Base-by-base conservation (phyloP, 2,797 vertebrate genomes). In the Sitta carolinensis region DNA sequence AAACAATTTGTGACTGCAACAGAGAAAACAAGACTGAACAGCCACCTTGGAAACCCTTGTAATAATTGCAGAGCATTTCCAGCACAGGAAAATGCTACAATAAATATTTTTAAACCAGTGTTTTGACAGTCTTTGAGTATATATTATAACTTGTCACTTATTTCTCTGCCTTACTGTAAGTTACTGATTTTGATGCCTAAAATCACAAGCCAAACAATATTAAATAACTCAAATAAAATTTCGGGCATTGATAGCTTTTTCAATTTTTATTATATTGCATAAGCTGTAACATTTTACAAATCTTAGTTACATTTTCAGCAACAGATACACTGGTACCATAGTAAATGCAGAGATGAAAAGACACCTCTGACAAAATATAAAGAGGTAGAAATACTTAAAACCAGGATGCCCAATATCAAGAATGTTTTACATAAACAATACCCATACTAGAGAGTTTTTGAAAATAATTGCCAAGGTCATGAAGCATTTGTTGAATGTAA, bases 1-100 rank as follows among this genome's bases (percentile, higher is more conserved):
- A 94, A 87, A 87, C 96, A 84, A 86, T 96, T 98, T 74, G 85
- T 92, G 50, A 97, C 97, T 6, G 32, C 86, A 45, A 95, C 97
- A 40, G 98, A 99, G 80, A 97, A 86, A 87, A 97, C 97, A 75
- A 96, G 61, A 52, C 92, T 96, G 9, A 96, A 98, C 67, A 98
- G 70, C 84, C 98, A 98, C 73, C 97, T 98, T 80, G 98, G 98
- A 77, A 96, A 98, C 38, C 50, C 89, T 40, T 98, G 98, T 77
- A 97, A 97, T 72, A 94, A 74, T 63, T 98, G 98, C 84, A 85
- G 67, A 63, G 43, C 26, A 59, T 54, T 86, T 59, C 34, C 32
- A 59, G 21, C 98, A 82, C 93, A 17, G 97, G 97, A 5, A 98
- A 64, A 22, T 97, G 93, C 82, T 98, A 97, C 94, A 98, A 97